Percentiles rank a stretch among this genome's conserved stretches.
These are phyloP conservation scores for Alcis repandata DNA, from an alignment of 2,888 invertebrate genomes.

Conservation along the genomic window DNA sequence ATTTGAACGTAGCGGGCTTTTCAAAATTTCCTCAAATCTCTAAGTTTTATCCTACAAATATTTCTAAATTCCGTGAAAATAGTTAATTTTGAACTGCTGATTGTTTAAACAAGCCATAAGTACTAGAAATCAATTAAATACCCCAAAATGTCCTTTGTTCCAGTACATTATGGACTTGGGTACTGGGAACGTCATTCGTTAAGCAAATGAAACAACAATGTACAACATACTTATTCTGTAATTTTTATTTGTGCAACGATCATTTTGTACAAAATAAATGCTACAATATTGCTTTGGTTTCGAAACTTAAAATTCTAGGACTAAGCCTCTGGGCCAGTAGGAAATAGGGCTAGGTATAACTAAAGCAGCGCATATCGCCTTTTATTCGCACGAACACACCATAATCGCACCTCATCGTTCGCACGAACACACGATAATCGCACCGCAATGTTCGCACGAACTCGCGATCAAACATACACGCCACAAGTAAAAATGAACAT, in stretches of 20 bases:
- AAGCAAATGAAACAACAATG: constrained; percentile 12
- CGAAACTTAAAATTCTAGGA: constrained; percentile 42
- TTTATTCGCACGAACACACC: not conserved
- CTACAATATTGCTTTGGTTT: constrained; percentile 37
- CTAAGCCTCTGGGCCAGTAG: constrained; percentile 1
- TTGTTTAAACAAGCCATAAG: no score
- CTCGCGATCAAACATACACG: no score
- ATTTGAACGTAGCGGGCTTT: no score
- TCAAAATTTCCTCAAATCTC: no score
- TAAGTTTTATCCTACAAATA: no score
- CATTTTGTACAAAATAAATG: constrained; percentile 45
- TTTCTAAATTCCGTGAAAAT: no score
- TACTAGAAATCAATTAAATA: not conserved
- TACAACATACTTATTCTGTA: constrained; percentile 21
- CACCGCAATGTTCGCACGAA: no score
- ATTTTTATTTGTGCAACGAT: constrained; percentile 17
- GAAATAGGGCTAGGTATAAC: not conserved
- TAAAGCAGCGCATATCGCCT: not conserved
- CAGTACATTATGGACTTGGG: not conserved
- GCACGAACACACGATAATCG: no score
- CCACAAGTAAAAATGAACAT: no score
- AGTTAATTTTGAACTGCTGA: no score
- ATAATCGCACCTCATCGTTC: not conserved
- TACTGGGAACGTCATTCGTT: not conserved
- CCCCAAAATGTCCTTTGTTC: not conserved